These are phyloP conservation scores for Mustela lutreola DNA, from an alignment of 2,113 vertebrate genomes.

Conservation along the genomic window DNA sequence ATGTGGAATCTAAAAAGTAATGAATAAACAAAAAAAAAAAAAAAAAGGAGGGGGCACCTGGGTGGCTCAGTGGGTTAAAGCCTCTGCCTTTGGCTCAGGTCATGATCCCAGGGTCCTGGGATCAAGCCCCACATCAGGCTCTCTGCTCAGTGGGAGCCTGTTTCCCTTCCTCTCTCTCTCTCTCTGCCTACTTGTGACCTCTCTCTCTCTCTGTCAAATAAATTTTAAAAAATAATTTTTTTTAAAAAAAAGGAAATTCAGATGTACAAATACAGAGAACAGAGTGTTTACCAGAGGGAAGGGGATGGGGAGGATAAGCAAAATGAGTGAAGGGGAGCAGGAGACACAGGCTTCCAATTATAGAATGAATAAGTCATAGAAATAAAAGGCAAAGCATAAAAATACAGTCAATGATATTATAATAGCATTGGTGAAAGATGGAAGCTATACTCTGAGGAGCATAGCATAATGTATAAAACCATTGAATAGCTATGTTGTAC, in stretches of 20 bases:
- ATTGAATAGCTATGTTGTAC: background rate
- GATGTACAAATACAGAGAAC: background rate
- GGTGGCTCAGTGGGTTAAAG: too few species aligned
- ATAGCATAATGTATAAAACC: background rate
- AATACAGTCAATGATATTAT: background rate
- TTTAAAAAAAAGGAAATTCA: background rate
- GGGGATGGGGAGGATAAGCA: background rate
- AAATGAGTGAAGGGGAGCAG: background rate
- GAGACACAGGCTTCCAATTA: background rate
- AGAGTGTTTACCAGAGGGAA: background rate
- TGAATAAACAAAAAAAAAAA: background rate
- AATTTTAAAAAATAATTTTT: too few species aligned
- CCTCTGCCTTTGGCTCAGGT: too few species aligned
- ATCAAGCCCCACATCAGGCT: too few species aligned
- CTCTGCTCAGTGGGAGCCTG: too few species aligned
- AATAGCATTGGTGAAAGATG: background rate
- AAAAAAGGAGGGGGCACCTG: too few species aligned
- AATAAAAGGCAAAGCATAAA: background rate
- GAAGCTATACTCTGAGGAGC: background rate
- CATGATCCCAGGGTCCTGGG: too few species aligned
- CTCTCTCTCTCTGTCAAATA: too few species aligned
- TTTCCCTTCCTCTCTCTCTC: too few species aligned
- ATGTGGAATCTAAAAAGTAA: background rate
- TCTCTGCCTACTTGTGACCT: too few species aligned
- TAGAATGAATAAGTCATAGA: background rate